Base-by-base conservation (phyloP, 1,140 invertebrate genomes). In the Drosophila pallidifrons region DNA sequence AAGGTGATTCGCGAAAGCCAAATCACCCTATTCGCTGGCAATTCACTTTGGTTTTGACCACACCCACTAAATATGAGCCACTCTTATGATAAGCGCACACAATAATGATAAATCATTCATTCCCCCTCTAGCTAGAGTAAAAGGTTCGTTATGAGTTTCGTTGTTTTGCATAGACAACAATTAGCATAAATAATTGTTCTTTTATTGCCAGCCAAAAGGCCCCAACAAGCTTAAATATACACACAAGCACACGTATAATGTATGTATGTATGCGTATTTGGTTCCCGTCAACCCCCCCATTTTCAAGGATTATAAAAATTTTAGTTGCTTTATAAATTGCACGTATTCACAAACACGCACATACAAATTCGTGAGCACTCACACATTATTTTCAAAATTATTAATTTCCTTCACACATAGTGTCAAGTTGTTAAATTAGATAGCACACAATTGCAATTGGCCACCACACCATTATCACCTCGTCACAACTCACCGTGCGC, bases 51-150 rank as follows among this genome's bases (percentile, higher is more conserved):
- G 78, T 63, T 64, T 82, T 71, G 82, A 87, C 82, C 82, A 87
- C 82, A 87, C 82, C 82, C 82, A 77, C 82, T 30, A 71, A 45
- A 77, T 77, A 79, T 82, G 66, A 51, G 38, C 77, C 32, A 51
- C 45, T 64, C 13, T 35, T 51, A 52, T 79, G 82, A 87, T 87
- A 87, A 88, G 66, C 54, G 67, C 63, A 61, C 63, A 65, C 52
- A 73, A 55, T 20, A 52, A 76, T 38, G 38, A 68, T 60, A 71
- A 71, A 49, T 65, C 74, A 78, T 49, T 66, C 75, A 25, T 2
- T n/a, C n/a, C 41, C 6, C n/a, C n/a, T 28, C 45, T 43, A 52
- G 5, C 20, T 38, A 35, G 11, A 43, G 13, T 15, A 49, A 43
- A 3, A 46, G 8, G 25, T 47, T 38, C n/a, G 38, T 52, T 30